Evolutionary conservation across 2,113 vertebrate species (phyloP), one percentile per base, ranked within the genome.

Genomic region (Gasterosteus aculeatus): DNA sequence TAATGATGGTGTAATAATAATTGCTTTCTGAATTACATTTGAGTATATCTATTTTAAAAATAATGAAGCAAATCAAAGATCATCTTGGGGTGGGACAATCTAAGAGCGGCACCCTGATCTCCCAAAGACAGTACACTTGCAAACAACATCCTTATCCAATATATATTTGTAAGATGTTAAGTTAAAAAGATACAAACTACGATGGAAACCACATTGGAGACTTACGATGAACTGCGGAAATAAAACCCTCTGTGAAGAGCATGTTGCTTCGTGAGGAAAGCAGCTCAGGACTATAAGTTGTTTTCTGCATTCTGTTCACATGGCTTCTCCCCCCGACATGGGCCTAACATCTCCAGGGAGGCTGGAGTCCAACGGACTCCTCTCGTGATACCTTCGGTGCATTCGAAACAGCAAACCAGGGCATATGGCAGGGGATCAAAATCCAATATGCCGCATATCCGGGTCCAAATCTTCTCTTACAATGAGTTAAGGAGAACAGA

Each of bases 281-380:
- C 18, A 15, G 1, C n/a, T 76, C 62, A 54, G 59, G 16, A 58
- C 69, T 77, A 7, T 42, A 41, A 63, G 82, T 53, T 38, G 57
- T 80, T 39, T 63, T 58, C 59, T 62, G 58, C 62, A 80, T 77
- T 77, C 69, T 53, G 67, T 54, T 66, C 70, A 59, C 51, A 64
- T 56, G 29, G 53, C 41, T 46, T 53, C 22, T 42, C 47, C 75
- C 56, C 35, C 42, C 0, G 19, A 72, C 62, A 46, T 9, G 53
- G 72, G 64, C 41, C 19, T 63, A 41, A 62, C 57, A 46, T 80
- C 84, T 80, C 68, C 9, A 41, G 63, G 81, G 83, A 72, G 53
- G 63, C 49, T 62, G 19, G 54, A 54, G 67, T 62, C 38, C 64
- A 59, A 33, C 69, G 46, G 47, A 60, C 51, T 62, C 2, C 33